Conservation (phyloP, 2,797 vertebrate genomes). For the Agapornis canus region DNA sequence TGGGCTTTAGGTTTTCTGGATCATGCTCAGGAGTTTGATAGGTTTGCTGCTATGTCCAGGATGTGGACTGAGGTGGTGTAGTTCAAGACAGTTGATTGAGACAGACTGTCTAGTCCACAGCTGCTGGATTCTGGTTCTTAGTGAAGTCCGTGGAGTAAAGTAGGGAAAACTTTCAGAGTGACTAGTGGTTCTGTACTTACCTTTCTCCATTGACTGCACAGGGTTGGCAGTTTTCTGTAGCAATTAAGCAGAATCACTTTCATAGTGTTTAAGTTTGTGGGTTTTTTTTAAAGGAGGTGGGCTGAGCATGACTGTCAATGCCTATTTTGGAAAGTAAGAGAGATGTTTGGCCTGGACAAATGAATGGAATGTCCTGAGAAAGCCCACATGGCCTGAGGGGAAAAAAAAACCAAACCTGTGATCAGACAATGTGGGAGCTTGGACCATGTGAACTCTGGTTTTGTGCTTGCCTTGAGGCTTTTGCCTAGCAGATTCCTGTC, state of each 20-base stretch:
- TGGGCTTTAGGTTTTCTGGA: not conserved
- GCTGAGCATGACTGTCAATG: not conserved
- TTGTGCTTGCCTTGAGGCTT: not conserved
- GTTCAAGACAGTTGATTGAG: not conserved
- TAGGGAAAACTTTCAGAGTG: not conserved
- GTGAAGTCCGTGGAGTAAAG: not conserved
- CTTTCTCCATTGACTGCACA: not conserved
- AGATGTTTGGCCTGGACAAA: not conserved
- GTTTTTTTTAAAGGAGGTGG: not conserved
- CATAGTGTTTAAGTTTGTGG: not conserved
- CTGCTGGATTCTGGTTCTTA: not conserved
- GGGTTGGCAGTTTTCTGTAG: not conserved
- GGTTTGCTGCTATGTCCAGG: not conserved
- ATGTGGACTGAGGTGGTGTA: not conserved
- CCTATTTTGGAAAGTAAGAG: slow-evolving; percentile 19
- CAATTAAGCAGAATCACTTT: not conserved
- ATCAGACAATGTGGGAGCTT: not conserved
- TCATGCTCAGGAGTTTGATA: not conserved
- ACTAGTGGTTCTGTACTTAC: not conserved
- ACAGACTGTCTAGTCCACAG: not conserved
- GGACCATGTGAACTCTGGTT: not conserved
- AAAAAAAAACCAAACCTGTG: not conserved
- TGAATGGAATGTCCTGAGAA: slow-evolving; percentile 41
- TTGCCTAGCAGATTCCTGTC: not conserved
- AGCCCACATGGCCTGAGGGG: not conserved